A percentile compares a stretch with the other conserved stretches of the same genome.
Evolutionary conservation across 2,797 vertebrate genomes (phyloP).

Genomic region (Parauchenoglanis ngamensis): DNA sequence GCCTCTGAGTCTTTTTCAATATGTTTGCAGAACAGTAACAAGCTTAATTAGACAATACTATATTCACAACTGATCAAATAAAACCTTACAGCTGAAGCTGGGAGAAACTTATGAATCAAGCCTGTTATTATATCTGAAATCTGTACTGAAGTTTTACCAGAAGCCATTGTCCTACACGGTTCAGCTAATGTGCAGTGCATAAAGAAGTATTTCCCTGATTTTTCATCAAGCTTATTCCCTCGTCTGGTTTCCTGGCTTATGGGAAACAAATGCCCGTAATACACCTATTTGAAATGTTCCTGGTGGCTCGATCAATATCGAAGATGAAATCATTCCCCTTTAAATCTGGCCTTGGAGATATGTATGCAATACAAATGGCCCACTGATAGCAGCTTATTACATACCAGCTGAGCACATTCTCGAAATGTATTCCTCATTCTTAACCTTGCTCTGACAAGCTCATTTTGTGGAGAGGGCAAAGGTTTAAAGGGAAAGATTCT

Average conservation of each 20-base stretch:
- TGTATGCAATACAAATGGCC: conserved; percentile 40
- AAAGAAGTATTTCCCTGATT: conserved; percentile 24
- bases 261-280: conserved; percentile 44
- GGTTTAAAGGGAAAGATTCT: neutral
- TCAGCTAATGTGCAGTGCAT: conserved; percentile 7
- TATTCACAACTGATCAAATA: neutral
- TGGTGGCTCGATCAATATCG: conserved; percentile 25
- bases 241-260: conserved; percentile 12
- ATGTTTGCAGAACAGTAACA: no score
- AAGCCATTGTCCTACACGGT: neutral
- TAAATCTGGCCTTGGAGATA: conserved; percentile 43
- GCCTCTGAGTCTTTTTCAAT: neutral
- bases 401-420: conserved; percentile 27
- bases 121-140: neutral
- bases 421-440: conserved; percentile 2
- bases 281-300: conserved; percentile 42
- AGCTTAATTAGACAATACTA: neutral
- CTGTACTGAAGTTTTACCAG: conserved; percentile 1
- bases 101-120: neutral
- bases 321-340: conserved; percentile 47
- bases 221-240: conserved; percentile 36
- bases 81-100: neutral
- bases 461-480: conserved; percentile 17
- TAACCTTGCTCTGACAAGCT: conserved; percentile 32
- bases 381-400: conserved; percentile 31